These are phyloP conservation scores for Peromyscus melanophrys DNA, from an alignment of 2,797 vertebrate species.

Conservation along the genomic window DNA sequence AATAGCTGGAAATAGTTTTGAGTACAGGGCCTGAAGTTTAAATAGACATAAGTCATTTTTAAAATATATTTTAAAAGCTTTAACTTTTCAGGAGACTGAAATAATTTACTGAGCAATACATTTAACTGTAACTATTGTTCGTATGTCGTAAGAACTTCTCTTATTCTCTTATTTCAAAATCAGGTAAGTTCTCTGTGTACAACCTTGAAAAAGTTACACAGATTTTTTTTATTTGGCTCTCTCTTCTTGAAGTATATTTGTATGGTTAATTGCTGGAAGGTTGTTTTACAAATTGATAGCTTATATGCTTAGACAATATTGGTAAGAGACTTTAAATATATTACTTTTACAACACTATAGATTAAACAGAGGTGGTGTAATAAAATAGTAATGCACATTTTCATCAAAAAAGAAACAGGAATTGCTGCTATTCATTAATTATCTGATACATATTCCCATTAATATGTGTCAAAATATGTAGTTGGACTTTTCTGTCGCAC, in stretches of 20 bases:
- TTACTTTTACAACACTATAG: neutral
- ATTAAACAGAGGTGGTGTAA: neutral
- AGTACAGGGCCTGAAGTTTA: neutral
- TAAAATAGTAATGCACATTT: neutral
- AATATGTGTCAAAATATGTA: neutral
- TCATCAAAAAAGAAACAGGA: neutral
- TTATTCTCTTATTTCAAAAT: slow-evolving; percentile 20
- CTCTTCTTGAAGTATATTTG: neutral
- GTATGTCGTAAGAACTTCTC: neutral
- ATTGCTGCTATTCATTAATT: neutral
- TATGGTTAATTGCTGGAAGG: neutral
- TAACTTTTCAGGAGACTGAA: slow-evolving; percentile 13
- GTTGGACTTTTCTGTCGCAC: neutral
- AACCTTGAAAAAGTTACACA: neutral
- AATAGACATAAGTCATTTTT: slow-evolving; percentile 21
- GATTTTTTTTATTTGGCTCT: neutral
- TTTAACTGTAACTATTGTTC: neutral
- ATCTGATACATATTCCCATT: neutral
- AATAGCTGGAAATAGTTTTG: neutral
- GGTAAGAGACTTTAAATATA: neutral
- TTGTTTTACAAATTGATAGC: neutral
- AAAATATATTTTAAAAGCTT: neutral
- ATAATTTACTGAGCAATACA: slow-evolving; percentile 28
- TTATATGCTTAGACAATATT: neutral
- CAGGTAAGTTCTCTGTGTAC: neutral